Evolutionary conservation across 2,113 vertebrate genomes (phyloP).

Genomic region (Hiodon tergisus): DNA sequence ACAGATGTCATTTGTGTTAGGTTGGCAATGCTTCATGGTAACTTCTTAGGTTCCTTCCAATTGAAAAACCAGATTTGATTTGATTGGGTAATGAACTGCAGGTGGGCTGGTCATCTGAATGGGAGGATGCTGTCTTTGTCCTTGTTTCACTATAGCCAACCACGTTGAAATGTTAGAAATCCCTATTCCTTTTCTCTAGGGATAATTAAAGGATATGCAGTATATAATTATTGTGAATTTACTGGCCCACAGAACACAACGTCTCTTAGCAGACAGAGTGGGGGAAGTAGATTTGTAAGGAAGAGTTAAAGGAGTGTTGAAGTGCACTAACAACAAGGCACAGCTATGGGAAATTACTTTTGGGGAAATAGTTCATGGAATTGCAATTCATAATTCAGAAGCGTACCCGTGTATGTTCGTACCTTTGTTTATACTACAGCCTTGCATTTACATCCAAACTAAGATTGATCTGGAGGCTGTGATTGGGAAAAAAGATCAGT

Average conservation of each 20-base stretch:
- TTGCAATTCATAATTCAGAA: too few species aligned
- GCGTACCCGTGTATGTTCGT: too few species aligned
- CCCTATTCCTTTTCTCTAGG: not conserved
- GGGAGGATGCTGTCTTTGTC: not conserved
- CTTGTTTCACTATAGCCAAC: not conserved
- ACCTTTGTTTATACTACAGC: too few species aligned
- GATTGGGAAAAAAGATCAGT: too few species aligned
- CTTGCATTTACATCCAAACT: too few species aligned
- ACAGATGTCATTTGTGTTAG: too few species aligned
- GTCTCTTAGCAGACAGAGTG: not conserved
- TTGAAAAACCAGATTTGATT: not conserved
- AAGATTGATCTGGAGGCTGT: too few species aligned
- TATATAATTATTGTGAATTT: not conserved
- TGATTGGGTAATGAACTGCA: not conserved
- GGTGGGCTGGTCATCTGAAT: not conserved
- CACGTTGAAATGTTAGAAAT: not conserved
- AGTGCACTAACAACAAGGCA: not conserved
- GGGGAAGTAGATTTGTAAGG: not conserved
- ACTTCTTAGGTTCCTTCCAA: too few species aligned
- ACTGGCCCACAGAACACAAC: not conserved
- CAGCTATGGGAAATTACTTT: too few species aligned
- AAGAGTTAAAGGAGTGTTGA: not conserved
- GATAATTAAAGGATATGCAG: not conserved
- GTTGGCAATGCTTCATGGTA: too few species aligned
- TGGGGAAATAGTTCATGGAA: too few species aligned